Percentiles rank a stretch among this genome's conserved stretches.
phyloP scores from a whole-genome alignment of 2,888 invertebrate species.

The Melanchra persicariae region DNA sequence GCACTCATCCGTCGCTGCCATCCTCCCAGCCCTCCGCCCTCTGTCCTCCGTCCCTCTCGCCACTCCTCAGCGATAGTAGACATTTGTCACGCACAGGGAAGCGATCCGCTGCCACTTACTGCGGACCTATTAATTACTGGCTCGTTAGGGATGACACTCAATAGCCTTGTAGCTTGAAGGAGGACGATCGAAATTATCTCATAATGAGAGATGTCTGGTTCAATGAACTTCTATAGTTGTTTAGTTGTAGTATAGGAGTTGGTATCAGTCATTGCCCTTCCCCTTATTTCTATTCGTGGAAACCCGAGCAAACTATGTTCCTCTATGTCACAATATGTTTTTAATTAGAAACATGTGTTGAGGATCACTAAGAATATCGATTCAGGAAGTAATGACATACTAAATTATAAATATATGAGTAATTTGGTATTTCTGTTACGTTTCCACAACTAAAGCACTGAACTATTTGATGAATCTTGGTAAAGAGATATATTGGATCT shows the following conservation, averaged over 20 bases:
- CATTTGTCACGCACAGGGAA: constrained; percentile 39
- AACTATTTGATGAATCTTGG: no score
- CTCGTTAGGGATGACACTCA: constrained; percentile 21
- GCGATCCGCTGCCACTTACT: constrained; percentile 18
- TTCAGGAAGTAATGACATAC: no score
- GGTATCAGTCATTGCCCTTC: background rate
- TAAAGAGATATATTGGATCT: no score
- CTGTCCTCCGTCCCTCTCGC: constrained; percentile 10
- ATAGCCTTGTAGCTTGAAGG: background rate
- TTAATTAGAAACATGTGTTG: no score
- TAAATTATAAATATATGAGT: no score
- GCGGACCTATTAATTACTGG: constrained; percentile 22
- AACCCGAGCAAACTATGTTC: no score
- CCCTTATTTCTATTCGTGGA: background rate
- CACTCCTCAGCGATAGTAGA: constrained; percentile 28
- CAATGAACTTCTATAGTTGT: background rate
- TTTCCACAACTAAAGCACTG: no score
- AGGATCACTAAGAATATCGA: no score
- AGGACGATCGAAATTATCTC: background rate
- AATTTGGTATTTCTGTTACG: no score
- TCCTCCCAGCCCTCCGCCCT: background rate
- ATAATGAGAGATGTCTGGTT: constrained; percentile 1
- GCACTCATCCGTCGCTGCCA: constrained; percentile 43
- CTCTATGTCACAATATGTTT: no score
- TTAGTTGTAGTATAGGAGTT: background rate